Evolutionary conservation across 2,888 invertebrate genomes (phyloP), one percentile per base, ranked within the genome.

Genomic region (Schizaphis graminum): DNA sequence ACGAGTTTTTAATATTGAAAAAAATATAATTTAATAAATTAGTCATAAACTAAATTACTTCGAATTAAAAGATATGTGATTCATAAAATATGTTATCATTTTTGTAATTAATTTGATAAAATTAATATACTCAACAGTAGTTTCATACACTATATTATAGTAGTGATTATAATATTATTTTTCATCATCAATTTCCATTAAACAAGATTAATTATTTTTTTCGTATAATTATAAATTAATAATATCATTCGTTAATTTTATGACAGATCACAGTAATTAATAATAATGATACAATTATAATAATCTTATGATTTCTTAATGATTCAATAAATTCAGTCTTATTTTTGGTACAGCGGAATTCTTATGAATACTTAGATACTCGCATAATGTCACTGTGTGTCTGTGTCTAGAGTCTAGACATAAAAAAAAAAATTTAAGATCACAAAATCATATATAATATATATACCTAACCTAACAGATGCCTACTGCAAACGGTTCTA

Each of bases 161-260:
- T 89, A 53, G n/a, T 61, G 24, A 53, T 21, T 53, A 53, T 67
- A 67, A 67, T 84, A 35, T 56, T 16, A 41, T 44, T 53, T 91
- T 35, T 85, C 53, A 56, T 85, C 85, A 41, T 44, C 4, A n/a
- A 90, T 35, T 90, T 77, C 10, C 57, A n/a, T 77, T 67, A 35
- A 90, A 35, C 57, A 49, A 90, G 47, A 90, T 77, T n/a, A 77
- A 90, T 67, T 67, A 77, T 90, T 47, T 90, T 47, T 49, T 77
- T 90, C 47, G 4, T n/a, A 67, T n/a, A 47, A 49, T 90, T 49
- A 49, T 49, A 35, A 57, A 24, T 35, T 53, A 35, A 21, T 61
- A 47, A 77, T 90, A 47, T 90, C 24, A 90, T 3, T 90, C 47
- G 7, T 77, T 67, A n/a, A 77, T 77, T 67, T 67, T 5, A 67